Evolutionary conservation across 2,113 vertebrate species (phyloP).

Genomic region (Pseudorasbora parva): DNA sequence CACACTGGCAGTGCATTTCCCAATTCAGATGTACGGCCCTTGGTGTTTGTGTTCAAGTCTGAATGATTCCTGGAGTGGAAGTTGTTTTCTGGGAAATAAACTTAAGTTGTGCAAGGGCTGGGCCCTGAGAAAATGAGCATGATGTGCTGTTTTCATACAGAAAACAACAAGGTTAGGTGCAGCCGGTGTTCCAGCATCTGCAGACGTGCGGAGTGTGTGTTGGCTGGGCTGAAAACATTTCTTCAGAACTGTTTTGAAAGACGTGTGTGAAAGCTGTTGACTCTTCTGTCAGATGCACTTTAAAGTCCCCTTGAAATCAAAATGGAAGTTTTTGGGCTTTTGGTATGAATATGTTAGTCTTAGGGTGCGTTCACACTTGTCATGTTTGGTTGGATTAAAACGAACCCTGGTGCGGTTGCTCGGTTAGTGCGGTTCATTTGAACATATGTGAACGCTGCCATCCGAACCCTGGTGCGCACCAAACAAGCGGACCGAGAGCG

Average conservation of each 20-base stretch:
- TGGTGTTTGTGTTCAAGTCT: conserved; percentile 18
- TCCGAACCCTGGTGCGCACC: no score
- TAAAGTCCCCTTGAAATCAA: no score
- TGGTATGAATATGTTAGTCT: no score
- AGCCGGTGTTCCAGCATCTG: not conserved
- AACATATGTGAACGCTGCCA: no score
- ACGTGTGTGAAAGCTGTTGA: no score
- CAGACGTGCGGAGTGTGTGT: not conserved
- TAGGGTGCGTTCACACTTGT: no score
- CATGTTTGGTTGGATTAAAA: no score
- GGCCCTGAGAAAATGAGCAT: not conserved
- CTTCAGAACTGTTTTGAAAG: not conserved
- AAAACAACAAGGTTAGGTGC: not conserved
- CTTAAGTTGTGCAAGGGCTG: not conserved
- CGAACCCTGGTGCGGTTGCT: no score
- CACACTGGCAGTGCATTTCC: conserved; percentile 46
- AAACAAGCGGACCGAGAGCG: no score
- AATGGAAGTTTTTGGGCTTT: no score
- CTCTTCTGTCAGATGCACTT: no score
- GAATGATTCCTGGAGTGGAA: conserved; percentile 37
- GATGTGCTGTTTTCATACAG: not conserved
- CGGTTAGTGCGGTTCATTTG: no score
- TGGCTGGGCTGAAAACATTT: not conserved
- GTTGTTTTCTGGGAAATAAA: conserved; percentile 42
- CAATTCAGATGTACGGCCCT: conserved; percentile 31